These are phyloP conservation scores for Dicaeum eximium DNA, from an alignment of 2,113 vertebrate species.

Conservation along the genomic window DNA sequence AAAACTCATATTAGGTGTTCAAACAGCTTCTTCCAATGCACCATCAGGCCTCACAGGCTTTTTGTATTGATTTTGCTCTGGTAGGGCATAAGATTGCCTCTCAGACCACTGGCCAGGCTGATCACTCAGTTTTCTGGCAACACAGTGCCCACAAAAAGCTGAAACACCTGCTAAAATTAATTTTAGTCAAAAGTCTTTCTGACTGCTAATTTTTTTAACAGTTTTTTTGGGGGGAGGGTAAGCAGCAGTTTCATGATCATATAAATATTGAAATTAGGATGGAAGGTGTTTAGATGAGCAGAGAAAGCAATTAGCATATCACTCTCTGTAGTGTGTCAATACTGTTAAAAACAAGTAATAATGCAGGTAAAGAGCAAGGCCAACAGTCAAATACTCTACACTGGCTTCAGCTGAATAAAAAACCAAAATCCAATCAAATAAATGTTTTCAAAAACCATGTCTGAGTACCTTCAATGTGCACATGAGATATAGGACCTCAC, in stretches of 20 bases:
- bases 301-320: not conserved
- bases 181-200: not conserved
- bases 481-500: not conserved
- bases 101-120: not conserved
- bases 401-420: not conserved
- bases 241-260: not conserved
- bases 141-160: not conserved
- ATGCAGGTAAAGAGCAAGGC: not conserved
- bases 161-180: not conserved
- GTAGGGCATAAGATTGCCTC: not conserved
- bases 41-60: not conserved
- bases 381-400: not conserved
- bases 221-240: accelerated
- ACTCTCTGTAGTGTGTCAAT: not conserved
- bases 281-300: not conserved
- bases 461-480: not conserved
- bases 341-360: not conserved
- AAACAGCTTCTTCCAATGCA: not conserved
- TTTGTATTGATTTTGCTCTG: not conserved
- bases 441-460: not conserved
- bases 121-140: not conserved
- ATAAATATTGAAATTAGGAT: not conserved
- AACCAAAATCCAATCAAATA: not conserved
- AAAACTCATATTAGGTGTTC: not conserved
- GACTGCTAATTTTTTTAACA: not conserved